These are phyloP conservation scores for Heliothis virescens DNA, from an alignment of 1,140 invertebrate genomes.

Conservation along the genomic window DNA sequence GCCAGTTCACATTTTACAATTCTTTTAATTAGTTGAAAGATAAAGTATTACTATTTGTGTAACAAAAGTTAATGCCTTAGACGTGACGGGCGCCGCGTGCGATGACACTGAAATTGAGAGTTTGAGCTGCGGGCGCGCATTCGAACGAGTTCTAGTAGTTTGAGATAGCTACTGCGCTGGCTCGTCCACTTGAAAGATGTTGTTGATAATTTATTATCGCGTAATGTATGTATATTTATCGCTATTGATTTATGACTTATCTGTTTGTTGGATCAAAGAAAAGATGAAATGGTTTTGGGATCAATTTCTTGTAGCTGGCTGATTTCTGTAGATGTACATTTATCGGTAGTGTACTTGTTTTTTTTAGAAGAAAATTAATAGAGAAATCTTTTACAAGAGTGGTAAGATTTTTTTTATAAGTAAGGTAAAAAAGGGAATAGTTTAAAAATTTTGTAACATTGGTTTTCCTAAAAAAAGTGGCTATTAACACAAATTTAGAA, in stretches of 20 bases:
- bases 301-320: no score
- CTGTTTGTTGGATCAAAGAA: no score
- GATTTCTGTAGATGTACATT: no score
- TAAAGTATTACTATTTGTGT: conserved; percentile 13
- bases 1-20: conserved; percentile 1
- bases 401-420: no score
- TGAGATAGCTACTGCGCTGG: conserved; percentile 1
- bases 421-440: no score
- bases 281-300: no score
- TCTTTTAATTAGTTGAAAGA: conserved; percentile 10
- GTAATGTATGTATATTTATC: not conserved
- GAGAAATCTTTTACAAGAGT: no score
- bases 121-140: not conserved
- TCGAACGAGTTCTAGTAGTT: not conserved
- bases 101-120: not conserved
- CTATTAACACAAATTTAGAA: no score
- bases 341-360: no score
- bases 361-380: no score
- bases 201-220: not conserved
- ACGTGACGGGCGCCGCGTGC: conserved; percentile 18
- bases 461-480: no score
- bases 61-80: conserved; percentile 13
- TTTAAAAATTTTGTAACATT: no score
- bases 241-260: not conserved
- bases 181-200: not conserved